Evolutionary conservation across 2,797 vertebrate genomes (phyloP).

Genomic region (Darevskia mixta): DNA sequence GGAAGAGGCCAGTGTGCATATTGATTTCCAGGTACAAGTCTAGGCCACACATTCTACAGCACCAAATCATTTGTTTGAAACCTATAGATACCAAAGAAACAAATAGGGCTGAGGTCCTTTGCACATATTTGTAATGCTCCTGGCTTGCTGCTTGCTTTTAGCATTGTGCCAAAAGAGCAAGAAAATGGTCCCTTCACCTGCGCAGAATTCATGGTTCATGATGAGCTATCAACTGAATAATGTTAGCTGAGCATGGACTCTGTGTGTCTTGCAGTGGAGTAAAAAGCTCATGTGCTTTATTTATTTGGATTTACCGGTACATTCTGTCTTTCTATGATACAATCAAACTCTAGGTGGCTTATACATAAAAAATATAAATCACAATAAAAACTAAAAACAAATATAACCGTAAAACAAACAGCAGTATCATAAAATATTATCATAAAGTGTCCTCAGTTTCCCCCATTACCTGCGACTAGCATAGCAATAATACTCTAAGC

Average conservation of each 20-base stretch:
- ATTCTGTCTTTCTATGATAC: neutral
- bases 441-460: neutral
- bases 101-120: neutral
- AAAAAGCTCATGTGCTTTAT: neutral
- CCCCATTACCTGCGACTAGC: neutral
- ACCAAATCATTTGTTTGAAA: no score
- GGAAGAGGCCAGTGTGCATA: no score
- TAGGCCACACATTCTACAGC: no score
- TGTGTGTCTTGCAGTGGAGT: neutral
- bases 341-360: neutral
- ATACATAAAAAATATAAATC: neutral
- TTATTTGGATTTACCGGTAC: neutral
- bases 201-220: neutral
- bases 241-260: neutral
- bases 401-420: neutral
- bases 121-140: neutral
- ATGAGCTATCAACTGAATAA: neutral
- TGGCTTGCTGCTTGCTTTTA: neutral
- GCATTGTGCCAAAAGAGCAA: neutral
- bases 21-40: no score
- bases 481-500: neutral
- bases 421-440: neutral
- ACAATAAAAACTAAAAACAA: neutral
- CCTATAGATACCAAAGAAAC: no score
- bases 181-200: neutral